Evolutionary conservation across 1,140 invertebrate genomes (phyloP).

Genomic region (Saxidomus purpurata): DNA sequence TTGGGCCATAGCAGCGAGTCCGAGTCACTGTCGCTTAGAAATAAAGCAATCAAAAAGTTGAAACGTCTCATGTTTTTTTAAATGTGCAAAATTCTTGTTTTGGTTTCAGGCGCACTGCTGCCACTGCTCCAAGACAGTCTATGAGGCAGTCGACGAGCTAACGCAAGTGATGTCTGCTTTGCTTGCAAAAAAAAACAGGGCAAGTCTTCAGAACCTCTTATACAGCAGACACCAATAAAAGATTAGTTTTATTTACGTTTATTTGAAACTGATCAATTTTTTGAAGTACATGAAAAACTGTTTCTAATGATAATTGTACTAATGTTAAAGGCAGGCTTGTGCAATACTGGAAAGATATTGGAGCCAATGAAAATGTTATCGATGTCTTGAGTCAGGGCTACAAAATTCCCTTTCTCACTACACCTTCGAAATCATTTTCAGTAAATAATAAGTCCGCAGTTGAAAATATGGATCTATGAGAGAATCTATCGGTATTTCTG

Average conservation of each 20-base stretch:
- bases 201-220: too few relatives aligned
- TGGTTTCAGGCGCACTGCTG: background rate
- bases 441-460: background rate
- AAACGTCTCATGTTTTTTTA: background rate
- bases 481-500: background rate
- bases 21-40: too few relatives aligned
- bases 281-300: background rate
- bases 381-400: background rate
- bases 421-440: background rate
- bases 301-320: background rate
- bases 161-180: background rate
- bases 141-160: background rate
- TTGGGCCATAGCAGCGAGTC: too few relatives aligned
- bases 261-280: too few relatives aligned
- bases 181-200: background rate
- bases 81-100: background rate
- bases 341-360: background rate
- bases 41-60: too few relatives aligned
- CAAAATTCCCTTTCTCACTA: background rate
- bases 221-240: background rate
- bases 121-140: background rate
- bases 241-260: background rate
- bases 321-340: background rate
- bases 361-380: background rate
- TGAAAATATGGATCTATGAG: slow-evolving; percentile 29